Conservation (phyloP, 2,888 invertebrate species). For the Lampropteryx suffumata region DNA sequence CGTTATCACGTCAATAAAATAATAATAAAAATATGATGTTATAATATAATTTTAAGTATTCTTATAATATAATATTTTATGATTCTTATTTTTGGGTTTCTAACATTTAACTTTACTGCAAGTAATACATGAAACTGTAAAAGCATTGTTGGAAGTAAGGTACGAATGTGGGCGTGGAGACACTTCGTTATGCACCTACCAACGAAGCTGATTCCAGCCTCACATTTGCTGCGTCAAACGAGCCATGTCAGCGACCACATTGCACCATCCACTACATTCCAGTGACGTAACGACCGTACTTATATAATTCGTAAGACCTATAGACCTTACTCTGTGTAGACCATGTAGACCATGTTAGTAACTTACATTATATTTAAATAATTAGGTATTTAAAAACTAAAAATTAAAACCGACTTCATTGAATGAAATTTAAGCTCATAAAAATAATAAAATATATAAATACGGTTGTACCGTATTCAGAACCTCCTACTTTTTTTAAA, state of each 20-base stretch:
- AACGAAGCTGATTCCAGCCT: conserved; percentile 12
- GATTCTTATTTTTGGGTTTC: not conserved
- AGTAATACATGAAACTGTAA: no score
- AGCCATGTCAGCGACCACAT: conserved; percentile 26
- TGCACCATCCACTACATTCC: conserved; percentile 19
- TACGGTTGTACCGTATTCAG: no score
- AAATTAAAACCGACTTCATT: no score
- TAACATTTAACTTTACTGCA: not conserved
- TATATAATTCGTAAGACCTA: not conserved
- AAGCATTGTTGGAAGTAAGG: no score
- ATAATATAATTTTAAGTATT: no score
- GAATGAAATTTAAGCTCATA: no score
- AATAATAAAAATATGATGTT: no score
- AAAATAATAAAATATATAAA: no score
- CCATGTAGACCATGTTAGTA: not conserved
- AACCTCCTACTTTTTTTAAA: no score
- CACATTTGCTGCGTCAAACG: conserved; percentile 26
- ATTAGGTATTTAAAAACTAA: no score
- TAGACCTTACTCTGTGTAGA: not conserved
- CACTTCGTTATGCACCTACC: conserved; percentile 10
- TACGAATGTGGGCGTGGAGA: not conserved
- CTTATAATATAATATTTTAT: no score
- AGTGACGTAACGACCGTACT: conserved; percentile 14
- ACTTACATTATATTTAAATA: not conserved
- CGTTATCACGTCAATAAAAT: no score